These are phyloP conservation scores for Dysmachus trigonus DNA, from an alignment of 2,888 invertebrate genomes.

Conservation along the genomic window DNA sequence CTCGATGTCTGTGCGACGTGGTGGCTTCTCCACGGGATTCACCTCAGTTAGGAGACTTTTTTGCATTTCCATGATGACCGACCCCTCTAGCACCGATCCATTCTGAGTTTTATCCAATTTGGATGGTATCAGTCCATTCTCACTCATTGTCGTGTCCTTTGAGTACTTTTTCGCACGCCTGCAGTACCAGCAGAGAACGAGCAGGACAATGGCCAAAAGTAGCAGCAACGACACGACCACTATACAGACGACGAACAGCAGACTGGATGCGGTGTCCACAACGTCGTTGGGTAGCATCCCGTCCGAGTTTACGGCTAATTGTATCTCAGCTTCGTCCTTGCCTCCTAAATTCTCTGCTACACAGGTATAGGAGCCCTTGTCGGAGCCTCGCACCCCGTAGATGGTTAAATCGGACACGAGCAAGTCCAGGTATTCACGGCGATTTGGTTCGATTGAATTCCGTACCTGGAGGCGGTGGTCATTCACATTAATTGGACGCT, in stretches of 20 bases:
- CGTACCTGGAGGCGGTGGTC: slow-evolving; percentile 59
- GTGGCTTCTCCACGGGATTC: slow-evolving; percentile 85
- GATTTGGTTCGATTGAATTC: slow-evolving; percentile 58
- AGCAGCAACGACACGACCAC: slow-evolving; percentile 69
- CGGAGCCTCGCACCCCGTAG: slow-evolving; percentile 69
- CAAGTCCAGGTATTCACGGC: slow-evolving; percentile 51
- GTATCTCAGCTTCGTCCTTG: slow-evolving; percentile 78
- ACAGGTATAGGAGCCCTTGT: slow-evolving; percentile 80
- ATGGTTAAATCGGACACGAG: slow-evolving; percentile 71
- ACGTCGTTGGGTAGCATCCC: slow-evolving; percentile 58
- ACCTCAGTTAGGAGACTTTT: slow-evolving; percentile 85
- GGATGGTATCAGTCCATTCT: slow-evolving; percentile 61
- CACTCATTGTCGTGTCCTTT: slow-evolving; percentile 65
- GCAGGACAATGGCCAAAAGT: slow-evolving; percentile 67
- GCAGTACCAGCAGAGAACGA: slow-evolving; percentile 66
- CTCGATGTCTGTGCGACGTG: slow-evolving; percentile 78
- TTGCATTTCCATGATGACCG: slow-evolving; percentile 83
- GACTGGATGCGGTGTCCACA: slow-evolving; percentile 66
- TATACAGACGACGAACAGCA: slow-evolving; percentile 62
- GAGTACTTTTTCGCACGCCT: slow-evolving; percentile 67
- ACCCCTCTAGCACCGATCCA: slow-evolving; percentile 77
- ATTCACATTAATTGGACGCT: slow-evolving; percentile 65
- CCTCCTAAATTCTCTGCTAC: slow-evolving; percentile 85
- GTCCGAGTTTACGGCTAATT: slow-evolving; percentile 67
- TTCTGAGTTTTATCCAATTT: slow-evolving; percentile 69